These are phyloP conservation scores for Meleagris gallopavo DNA, from an alignment of 2,113 vertebrate species.

Conservation along the genomic window DNA sequence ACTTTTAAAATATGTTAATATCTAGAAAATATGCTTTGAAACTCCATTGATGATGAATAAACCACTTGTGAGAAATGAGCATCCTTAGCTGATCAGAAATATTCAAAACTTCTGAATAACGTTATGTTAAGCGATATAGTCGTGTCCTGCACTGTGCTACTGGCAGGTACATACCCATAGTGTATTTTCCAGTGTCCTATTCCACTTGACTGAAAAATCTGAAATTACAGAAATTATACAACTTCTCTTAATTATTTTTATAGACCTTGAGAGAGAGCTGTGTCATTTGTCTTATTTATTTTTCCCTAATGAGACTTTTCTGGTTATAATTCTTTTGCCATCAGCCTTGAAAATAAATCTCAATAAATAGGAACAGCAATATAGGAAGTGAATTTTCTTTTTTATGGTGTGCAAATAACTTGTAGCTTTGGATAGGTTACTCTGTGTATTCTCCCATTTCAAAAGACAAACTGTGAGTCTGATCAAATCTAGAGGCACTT, in stretches of 20 bases:
- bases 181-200: background rate
- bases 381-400: background rate
- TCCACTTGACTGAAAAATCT: background rate
- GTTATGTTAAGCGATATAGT: background rate
- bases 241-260: background rate
- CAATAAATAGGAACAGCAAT: background rate
- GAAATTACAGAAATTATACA: background rate
- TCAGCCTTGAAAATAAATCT: background rate
- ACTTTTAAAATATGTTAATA: slow-evolving; percentile 32
- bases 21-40: slow-evolving; percentile 27
- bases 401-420: background rate
- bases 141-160: background rate
- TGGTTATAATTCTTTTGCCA: background rate
- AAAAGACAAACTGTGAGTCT: background rate
- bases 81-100: background rate
- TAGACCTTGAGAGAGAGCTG: background rate
- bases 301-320: background rate
- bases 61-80: background rate
- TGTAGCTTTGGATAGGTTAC: background rate
- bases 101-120: background rate
- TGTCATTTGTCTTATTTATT: background rate
- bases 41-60: background rate
- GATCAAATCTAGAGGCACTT: background rate
- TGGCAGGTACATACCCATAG: background rate
- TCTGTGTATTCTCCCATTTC: background rate